phyloP scores from a whole-genome alignment of 2,797 vertebrate genomes.

The Artibeus jamaicensis region DNA sequence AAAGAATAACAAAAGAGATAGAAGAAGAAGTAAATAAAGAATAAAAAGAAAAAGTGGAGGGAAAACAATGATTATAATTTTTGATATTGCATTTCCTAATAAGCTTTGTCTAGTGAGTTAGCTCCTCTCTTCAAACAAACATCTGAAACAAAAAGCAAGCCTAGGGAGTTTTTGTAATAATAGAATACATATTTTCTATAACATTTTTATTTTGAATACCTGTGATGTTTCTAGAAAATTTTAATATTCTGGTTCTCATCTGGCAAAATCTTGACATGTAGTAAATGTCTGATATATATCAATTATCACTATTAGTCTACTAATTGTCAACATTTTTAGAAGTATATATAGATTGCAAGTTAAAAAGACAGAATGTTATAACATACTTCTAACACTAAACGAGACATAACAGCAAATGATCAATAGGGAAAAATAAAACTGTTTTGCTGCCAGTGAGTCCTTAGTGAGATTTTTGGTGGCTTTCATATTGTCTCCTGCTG shows the following conservation, averaged over 20 bases:
- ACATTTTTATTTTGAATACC: not conserved
- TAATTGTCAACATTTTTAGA: not conserved
- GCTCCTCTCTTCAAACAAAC: not conserved
- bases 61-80: not conserved
- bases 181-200: not conserved
- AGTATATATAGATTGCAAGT: not conserved
- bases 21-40: not conserved
- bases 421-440: not conserved
- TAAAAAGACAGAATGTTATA: not conserved
- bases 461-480: not conserved
- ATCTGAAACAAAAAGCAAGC: not conserved
- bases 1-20: not conserved
- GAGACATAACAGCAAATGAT: not conserved
- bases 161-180: not conserved
- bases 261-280: not conserved
- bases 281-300: not conserved
- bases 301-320: not conserved
- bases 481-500: not conserved
- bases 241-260: not conserved
- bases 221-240: not conserved
- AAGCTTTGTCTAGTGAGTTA: not conserved
- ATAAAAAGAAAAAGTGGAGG: not conserved
- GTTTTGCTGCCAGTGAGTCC: not conserved
- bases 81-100: slow-evolving; percentile 23
- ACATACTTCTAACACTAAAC: not conserved